Evolutionary conservation across 2,113 vertebrate species (phyloP), one percentile per base, ranked within the genome.

Genomic region (Maccullochella peelii): DNA sequence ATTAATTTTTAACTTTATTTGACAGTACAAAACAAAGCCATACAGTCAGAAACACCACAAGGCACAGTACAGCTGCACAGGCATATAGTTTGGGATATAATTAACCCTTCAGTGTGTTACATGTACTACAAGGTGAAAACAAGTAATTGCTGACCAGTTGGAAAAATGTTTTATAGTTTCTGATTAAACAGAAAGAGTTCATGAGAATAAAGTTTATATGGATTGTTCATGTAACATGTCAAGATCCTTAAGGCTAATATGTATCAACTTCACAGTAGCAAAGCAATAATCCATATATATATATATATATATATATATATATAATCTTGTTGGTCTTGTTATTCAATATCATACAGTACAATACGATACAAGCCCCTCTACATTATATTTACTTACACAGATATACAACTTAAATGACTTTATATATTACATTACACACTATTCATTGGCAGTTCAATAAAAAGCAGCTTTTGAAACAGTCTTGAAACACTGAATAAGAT

Each of bases 401-500:
- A 90, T 90, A 88, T 84, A 89, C 71, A 79, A 75, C 73, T 85
- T 75, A 44, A 80, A 75, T 68, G 20, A 90, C 73, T 74, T 89
- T 1, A 79, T 93, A 86, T 86, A 83, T 90, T 86, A 92, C 88
- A 90, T 80, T 77, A 92, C 85, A 88, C 84, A 80, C 69, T 74
- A 84, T 82, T 87, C 7, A 77, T 80, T 91, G 87, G 80, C 57
- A 84, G 77, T 73, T 86, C 52, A 80, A 85, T 87, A 81, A 88
- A 93, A 88, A 93, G 85, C 86, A 92, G 88, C 86, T 84, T 88
- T 90, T 89, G 18, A 85, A 95, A 93, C 93, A 93, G 90, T 94
- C 89, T 91, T 88, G 16, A 87, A 88, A 83, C 80, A 86, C n/a
- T 79, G 65, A 84, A 68, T 55, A 78, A n/a, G 58, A 72, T 92